Conservation (phyloP, 2,888 invertebrate genomes). For the Metellina segmentata region DNA sequence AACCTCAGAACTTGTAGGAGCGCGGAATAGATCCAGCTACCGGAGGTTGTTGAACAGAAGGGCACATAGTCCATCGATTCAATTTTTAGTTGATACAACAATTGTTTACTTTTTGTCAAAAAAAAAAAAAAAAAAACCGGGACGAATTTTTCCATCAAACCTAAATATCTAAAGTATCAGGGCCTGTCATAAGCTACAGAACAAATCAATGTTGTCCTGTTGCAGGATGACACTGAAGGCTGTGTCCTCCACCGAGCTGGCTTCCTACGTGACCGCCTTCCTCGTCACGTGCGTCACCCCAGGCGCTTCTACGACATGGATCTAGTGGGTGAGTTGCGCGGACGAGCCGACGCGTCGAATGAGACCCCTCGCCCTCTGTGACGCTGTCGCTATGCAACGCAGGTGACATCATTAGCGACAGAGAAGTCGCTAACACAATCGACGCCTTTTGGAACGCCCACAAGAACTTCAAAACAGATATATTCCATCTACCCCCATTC, state of each 20-base stretch:
- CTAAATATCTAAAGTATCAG: too few relatives aligned
- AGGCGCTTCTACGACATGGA: slow-evolving; percentile 32
- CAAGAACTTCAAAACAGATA: too few relatives aligned
- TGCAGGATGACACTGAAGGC: slow-evolving; percentile 36
- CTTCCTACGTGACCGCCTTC: slow-evolving; percentile 36
- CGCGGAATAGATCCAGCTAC: too few relatives aligned
- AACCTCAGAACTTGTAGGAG: too few relatives aligned
- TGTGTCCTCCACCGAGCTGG: slow-evolving; percentile 41
- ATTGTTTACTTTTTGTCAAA: too few relatives aligned
- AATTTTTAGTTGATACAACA: too few relatives aligned
- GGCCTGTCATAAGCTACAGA: too few relatives aligned
- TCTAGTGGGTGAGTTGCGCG: slow-evolving; percentile 31
- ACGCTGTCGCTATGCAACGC: slow-evolving; percentile 59
- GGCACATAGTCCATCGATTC: too few relatives aligned
- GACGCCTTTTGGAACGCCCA: slow-evolving; percentile 5
- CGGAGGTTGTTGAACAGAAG: too few relatives aligned
- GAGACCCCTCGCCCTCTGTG: slow-evolving; percentile 31
- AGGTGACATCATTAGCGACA: slow-evolving; percentile 28
- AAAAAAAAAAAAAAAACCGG: too few relatives aligned
- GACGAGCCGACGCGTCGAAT: background rate
- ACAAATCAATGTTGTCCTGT: background rate
- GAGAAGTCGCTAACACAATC: slow-evolving; percentile 24
- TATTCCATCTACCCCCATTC: too few relatives aligned
- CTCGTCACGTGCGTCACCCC: slow-evolving; percentile 46
- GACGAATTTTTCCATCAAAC: too few relatives aligned